phyloP scores from a whole-genome alignment of 2,888 invertebrate species.

The Lithophane ornitopus region DNA sequence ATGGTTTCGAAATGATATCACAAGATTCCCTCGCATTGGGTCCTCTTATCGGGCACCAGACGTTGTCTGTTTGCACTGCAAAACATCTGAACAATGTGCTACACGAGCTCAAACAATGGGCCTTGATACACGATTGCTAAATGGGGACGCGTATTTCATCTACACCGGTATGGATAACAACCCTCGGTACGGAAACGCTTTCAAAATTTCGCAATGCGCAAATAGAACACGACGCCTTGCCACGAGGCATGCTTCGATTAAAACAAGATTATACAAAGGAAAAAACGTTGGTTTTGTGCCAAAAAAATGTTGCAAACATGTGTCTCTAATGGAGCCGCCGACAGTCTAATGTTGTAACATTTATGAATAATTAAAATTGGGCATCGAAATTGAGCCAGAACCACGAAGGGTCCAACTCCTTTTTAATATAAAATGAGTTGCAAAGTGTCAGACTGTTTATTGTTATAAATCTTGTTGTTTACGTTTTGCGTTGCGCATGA shows the following conservation, averaged over 20 bases:
- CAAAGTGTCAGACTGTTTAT: constrained; percentile 59
- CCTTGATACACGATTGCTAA: constrained; percentile 70
- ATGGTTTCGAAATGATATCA: constrained; percentile 60
- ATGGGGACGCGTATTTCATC: constrained; percentile 69
- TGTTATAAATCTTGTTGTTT: constrained; percentile 65
- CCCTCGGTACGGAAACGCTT: constrained; percentile 57
- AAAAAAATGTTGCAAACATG: constrained; percentile 67
- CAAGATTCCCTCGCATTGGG: constrained; percentile 69
- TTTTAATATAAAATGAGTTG: constrained; percentile 53
- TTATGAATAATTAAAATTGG: constrained; percentile 56
- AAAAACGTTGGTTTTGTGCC: constrained; percentile 75
- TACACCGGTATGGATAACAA: constrained; percentile 55
- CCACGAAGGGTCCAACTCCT: constrained; percentile 27
- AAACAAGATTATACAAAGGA: constrained; percentile 41
- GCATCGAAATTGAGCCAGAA: constrained; percentile 29
- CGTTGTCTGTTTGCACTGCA: constrained; percentile 78
- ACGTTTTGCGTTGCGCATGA: constrained; percentile 72
- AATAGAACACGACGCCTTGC: constrained; percentile 44
- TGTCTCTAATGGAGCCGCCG: constrained; percentile 71
- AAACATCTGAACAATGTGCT: constrained; percentile 77
- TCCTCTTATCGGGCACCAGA: constrained; percentile 78
- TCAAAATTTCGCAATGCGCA: constrained; percentile 62
- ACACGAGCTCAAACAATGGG: constrained; percentile 77
- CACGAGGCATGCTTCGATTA: constrained; percentile 42
- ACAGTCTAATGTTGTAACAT: constrained; percentile 64